phyloP scores from a whole-genome alignment of 1,140 invertebrate species.

The Zophobas morio region DNA sequence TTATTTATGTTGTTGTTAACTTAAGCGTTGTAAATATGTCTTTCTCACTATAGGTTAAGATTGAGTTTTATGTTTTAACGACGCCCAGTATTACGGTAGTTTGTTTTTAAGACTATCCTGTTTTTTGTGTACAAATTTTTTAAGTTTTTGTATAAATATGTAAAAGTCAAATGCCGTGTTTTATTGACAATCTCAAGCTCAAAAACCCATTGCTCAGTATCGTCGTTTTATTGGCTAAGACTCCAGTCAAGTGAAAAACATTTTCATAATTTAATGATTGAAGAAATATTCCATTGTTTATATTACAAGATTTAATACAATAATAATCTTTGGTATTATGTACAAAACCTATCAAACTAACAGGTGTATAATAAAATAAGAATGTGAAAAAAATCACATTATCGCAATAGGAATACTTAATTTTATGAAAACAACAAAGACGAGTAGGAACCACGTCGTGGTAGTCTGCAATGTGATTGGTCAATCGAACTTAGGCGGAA shows the following conservation, averaged over 20 bases:
- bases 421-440: slow-evolving; percentile 3
- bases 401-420: slow-evolving; percentile 31
- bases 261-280: background rate
- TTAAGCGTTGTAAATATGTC: slow-evolving; percentile 20
- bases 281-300: slow-evolving; percentile 28
- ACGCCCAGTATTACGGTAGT: slow-evolving; percentile 35
- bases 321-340: slow-evolving; percentile 48
- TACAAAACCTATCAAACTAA: slow-evolving; percentile 39
- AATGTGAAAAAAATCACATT: slow-evolving; percentile 41
- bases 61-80: slow-evolving; percentile 15
- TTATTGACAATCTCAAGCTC: too few species aligned
- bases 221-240: too few species aligned
- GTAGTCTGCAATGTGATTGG: too few species aligned
- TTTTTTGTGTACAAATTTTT: too few species aligned
- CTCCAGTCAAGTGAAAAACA: too few species aligned
- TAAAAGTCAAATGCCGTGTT: too few species aligned
- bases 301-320: slow-evolving; percentile 43
- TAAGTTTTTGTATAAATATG: too few species aligned
- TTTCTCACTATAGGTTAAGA: background rate
- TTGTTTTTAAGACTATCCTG: too few species aligned
- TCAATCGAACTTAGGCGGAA: too few species aligned
- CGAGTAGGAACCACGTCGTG: background rate
- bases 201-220: too few species aligned
- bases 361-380: slow-evolving; percentile 36
- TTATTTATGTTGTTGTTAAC: slow-evolving; percentile 47